Evolutionary conservation across 2,888 invertebrate genomes (phyloP).

Genomic region (Yponomeuta malinellus): DNA sequence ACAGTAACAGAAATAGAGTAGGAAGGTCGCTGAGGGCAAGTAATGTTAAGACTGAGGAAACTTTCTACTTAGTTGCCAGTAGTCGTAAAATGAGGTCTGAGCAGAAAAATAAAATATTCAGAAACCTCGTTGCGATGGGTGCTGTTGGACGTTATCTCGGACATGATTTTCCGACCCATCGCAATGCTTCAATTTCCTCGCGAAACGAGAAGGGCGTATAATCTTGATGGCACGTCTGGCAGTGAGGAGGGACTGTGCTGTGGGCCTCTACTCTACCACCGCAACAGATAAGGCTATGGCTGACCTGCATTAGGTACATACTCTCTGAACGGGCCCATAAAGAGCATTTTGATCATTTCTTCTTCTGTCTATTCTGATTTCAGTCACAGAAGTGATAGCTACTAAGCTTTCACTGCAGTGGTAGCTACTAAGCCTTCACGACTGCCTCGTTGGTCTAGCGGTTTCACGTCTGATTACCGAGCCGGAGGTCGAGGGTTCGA

Average conservation of each 20-base stretch:
- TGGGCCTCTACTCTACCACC: neutral
- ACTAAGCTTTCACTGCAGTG: no score
- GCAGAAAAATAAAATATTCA: neutral
- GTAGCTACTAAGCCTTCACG: no score
- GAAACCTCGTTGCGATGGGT: neutral
- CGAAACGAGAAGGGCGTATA: constrained; percentile 27
- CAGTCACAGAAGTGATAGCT: no score
- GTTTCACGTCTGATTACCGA: no score
- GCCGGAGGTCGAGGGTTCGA: no score
- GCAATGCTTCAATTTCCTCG: constrained; percentile 5
- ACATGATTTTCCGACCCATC: constrained; percentile 3
- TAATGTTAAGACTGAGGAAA: no score
- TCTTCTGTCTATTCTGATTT: no score
- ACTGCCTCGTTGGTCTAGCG: no score
- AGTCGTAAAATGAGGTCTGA: neutral
- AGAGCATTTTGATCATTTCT: no score
- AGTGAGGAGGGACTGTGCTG: constrained; percentile 42
- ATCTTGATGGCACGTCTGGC: constrained; percentile 63
- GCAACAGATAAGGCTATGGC: neutral
- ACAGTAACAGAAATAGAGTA: no score
- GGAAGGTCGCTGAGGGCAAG: neutral
- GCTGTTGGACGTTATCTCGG: neutral
- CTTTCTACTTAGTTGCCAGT: no score
- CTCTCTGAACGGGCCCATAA: neutral
- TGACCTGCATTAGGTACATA: no score